Base-by-base conservation (phyloP, 2,797 vertebrate species). In the Sciurus carolinensis region DNA sequence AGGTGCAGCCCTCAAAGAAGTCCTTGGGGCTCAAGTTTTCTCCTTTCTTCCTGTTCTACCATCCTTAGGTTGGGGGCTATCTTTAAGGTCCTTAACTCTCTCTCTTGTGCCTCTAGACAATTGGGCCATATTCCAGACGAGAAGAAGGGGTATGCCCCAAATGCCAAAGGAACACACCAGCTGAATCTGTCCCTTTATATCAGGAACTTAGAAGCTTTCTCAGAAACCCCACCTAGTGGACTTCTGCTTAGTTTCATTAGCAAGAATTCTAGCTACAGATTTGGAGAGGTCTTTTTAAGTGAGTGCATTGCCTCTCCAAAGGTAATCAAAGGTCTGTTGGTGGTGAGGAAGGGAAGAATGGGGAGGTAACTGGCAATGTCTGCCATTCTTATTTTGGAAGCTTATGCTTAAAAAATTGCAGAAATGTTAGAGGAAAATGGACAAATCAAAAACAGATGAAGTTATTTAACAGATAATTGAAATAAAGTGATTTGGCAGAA, bases 401-500 rank as follows among this genome's bases (percentile, higher is more conserved):
- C 76, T 87, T 87, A 81, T 83, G 50, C 84, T 92, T 3, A 30
- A 90, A 77, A 84, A 50, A 5, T 83, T 88, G 42, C 52, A 93
- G 67, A 84, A 81, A 42, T 84, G 24, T 86, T 94, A 71, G 30
- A 87, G 12, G 73, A 94, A 95, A 93, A 90, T 81, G 67, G 54
- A 64, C 14, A 91, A 39, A 85, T 80, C 30, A 90, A 73, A 82
- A 95, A n/a, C 81, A 83, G 17, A 73, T 94, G 52, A 91, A 91
- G 12, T 73, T 93, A 69, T 90, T 72, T 44, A 79, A 73, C 62
- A 88, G 91, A 39, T 83, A 85, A 77, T 80, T 77, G 62, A 73
- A 85, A 96, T 92, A 85, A 87, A 93, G 42, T 88, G 36, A 94
- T 77, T 79, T 84, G 87, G 17, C 93, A 47, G 57, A 79, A 92